Percentiles rank a stretch among this genome's conserved stretches.
These are phyloP conservation scores for Myioborus miniatus DNA, from an alignment of 2,797 vertebrate species.

Conservation along the genomic window DNA sequence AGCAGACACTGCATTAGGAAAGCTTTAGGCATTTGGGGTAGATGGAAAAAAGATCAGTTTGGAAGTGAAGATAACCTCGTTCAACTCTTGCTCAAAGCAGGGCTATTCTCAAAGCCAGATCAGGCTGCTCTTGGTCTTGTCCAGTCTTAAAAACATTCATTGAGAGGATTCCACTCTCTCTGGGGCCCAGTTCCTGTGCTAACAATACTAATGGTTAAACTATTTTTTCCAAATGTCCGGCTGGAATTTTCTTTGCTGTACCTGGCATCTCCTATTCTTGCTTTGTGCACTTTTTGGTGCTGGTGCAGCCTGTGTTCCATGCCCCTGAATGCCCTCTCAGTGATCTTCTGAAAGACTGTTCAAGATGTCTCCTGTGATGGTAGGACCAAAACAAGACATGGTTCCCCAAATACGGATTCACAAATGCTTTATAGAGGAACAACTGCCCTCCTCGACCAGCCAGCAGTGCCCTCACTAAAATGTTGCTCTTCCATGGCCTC, in stretches of 20 bases:
- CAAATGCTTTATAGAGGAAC: not conserved
- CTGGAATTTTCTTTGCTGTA: not conserved
- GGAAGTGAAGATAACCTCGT: not conserved
- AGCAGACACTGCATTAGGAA: not conserved
- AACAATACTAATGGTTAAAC: not conserved
- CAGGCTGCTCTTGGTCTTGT: not conserved
- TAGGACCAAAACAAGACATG: not conserved
- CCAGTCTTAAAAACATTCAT: not conserved
- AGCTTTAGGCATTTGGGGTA: not conserved
- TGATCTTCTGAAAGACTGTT: not conserved
- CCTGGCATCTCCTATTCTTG: not conserved
- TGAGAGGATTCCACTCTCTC: not conserved
- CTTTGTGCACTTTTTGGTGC: not conserved
- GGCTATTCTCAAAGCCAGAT: not conserved
- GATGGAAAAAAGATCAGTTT: not conserved
- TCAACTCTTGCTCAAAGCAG: not conserved
- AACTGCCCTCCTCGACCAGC: not conserved
- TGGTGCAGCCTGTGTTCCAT: not conserved
- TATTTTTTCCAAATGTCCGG: not conserved
- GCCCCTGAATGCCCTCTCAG: not conserved
- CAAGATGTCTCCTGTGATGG: not conserved
- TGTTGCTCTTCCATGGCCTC: fast-evolving
- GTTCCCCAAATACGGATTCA: not conserved
- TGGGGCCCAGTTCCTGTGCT: not conserved
- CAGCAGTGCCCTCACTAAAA: not conserved